Evolutionary conservation across 2,888 invertebrate genomes (phyloP), one percentile per base, ranked within the genome.

Genomic region (Netelia melanura): DNA sequence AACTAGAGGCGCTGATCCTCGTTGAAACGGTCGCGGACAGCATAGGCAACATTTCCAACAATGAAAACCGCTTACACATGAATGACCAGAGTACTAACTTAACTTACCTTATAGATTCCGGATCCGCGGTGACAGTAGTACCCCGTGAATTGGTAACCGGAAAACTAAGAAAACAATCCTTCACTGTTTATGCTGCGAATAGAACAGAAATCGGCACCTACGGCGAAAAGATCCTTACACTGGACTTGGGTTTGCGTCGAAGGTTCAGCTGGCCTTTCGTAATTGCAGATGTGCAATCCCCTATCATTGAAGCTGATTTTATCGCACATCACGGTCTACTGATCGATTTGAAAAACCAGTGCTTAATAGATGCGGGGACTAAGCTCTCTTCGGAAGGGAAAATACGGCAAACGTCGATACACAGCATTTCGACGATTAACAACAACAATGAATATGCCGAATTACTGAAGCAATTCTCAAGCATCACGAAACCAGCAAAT

Each of bases 101-200:
- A 0, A 81, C 76, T 10, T 86, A 62, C 58, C 64, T 86, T 17
- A 81, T 87, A 23, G 84, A 87, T 71, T 84, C 87, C 43, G 84
- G 87, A 43, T 84, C 86, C 1, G 68, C 82, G 3, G 84, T 87
- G 0, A 84, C 84, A 21, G 62, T 87, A 54, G 3, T 87, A 61
- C 87, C 86, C 43, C 52, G 44, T 9, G 5, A 17, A 0, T 25
- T 64, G 3, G n/a, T 74, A 2, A 74, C 52, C 10, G 21, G 8
- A 25, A 62, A 52, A 3, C 23, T 72, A 1, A 61, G 61, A 8
- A 0, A 0, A 54, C 77, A 83, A 23, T 11, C 67, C 0, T 68
- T 72, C 11, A 79, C 38, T 43, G n/a, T 74, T 3, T 52, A 80
- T 9, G 71, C 80, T 23, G 65, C 80, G 3, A 78, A 78, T 11